phyloP scores from a whole-genome alignment of 2,113 vertebrate genomes.

The Thamnaconus septentrionalis region DNA sequence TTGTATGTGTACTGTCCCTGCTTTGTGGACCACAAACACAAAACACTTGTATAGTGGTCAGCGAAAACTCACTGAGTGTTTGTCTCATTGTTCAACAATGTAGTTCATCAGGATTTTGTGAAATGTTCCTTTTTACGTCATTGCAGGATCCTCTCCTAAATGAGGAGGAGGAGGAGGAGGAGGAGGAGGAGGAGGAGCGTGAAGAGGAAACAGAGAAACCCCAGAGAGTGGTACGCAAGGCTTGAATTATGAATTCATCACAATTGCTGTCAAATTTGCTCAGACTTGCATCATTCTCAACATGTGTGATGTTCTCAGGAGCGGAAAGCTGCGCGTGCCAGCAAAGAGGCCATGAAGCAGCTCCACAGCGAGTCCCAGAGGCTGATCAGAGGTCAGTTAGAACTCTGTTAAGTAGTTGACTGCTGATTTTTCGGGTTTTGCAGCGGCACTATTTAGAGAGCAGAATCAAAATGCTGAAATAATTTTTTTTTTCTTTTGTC shows the following conservation, averaged over 20 bases:
- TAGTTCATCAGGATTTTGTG: not conserved
- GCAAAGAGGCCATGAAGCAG: constrained; percentile 91
- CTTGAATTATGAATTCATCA: not conserved
- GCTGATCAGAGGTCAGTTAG: constrained; percentile 87
- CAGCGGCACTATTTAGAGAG: no score
- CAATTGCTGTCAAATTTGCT: not conserved
- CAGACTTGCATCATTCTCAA: not conserved
- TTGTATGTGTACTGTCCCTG: no score
- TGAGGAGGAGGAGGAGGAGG: constrained; percentile 49
- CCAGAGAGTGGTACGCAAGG: constrained; percentile 60
- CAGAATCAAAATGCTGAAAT: no score
- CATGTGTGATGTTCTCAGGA: constrained; percentile 75
- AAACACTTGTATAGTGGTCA: no score
- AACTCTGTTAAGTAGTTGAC: not conserved
- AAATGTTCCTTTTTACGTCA: not conserved
- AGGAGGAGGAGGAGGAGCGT: constrained; percentile 45
- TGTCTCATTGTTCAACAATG: no score
- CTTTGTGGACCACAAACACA: no score
- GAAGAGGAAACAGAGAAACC: constrained; percentile 37
- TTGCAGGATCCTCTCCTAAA: constrained; percentile 43
- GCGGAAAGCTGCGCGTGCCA: constrained; percentile 88
- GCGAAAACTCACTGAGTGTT: no score
- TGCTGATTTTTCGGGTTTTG: not conserved
- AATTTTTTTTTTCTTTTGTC: no score
- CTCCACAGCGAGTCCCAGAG: constrained; percentile 94